Evolutionary conservation across 2,888 invertebrate genomes (phyloP), one percentile per base, ranked within the genome.

Genomic region (Agrilus mali): DNA sequence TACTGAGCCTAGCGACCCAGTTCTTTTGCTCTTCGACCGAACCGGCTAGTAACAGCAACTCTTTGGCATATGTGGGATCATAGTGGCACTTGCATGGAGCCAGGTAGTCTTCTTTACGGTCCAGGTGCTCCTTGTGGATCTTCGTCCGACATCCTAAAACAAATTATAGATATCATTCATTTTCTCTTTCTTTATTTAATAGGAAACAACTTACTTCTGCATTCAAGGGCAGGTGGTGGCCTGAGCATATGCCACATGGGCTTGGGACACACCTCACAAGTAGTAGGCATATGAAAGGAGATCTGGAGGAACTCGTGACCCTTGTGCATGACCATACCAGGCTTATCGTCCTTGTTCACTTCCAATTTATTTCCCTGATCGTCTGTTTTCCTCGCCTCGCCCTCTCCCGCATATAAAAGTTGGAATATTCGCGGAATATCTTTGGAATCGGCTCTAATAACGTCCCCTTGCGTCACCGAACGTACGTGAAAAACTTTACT

Each of bases 401-500:
- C 95, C 73, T 96, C 95, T 49, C 94, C 95, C 51, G 96, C 95
- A 70, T 97, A 97, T 59, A 97, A 72, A 60, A 97, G 75, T 75
- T 94, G 80, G 73, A 98, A 97, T 71, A 98, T 98, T 68, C 94
- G 84, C 59, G 97, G 97, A 70, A 98, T 94, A 76, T 97, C 95
- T 80, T 92, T 93, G 68, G 94, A 90, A 76, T 96, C 95, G 43
- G 95, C 97, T 65, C 96, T 83, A 66, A 97, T 95, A 59, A 97
- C 96, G 76, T 98, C 98, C 58, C 96, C 96, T 69, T 96, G 96
- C 50, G 97, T 96, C 54, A 98, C 97, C 48, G 93, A 88, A 53
- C 97, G 83, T 55, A 97, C 97, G 73, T 97, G 96, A 75, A 95
- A 97, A 64, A 98, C 86, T 78, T 97, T 96, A 72, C 96, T 93